These are phyloP conservation scores for Megaceryle maxima DNA, from an alignment of 2,113 vertebrate species.

Conservation along the genomic window DNA sequence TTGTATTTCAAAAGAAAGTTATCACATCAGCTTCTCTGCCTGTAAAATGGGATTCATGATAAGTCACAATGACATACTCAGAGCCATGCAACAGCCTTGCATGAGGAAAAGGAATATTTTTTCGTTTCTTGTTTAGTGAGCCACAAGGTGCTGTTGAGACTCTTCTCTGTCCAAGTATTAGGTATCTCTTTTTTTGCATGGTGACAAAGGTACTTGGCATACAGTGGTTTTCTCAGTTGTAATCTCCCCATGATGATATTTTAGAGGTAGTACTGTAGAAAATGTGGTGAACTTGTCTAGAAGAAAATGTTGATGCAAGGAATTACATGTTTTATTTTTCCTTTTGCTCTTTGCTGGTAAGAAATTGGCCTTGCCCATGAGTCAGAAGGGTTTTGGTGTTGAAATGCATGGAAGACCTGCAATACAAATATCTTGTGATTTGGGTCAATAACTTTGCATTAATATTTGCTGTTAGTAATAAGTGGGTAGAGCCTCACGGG, in stretches of 20 bases:
- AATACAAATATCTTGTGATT: conserved; percentile 64
- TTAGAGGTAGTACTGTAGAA: neutral
- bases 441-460: conserved; percentile 73
- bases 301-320: neutral
- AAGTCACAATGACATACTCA: neutral
- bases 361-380: neutral
- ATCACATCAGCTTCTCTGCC: neutral
- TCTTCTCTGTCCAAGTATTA: neutral
- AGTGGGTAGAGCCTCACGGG: conserved; percentile 59
- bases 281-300: neutral
- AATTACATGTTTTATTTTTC: conserved; percentile 1
- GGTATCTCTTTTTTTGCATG: neutral
- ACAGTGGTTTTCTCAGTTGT: neutral
- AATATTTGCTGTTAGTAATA: conserved; percentile 70
- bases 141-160: neutral
- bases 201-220: neutral
- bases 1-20: neutral
- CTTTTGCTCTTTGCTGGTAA: neutral
- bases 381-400: conserved; percentile 26
- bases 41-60: neutral
- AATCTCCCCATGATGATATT: neutral
- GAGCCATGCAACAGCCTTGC: neutral
- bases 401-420: conserved; percentile 48
- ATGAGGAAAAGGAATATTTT: neutral
- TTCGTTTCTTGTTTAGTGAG: neutral